Percentiles rank a stretch among this genome's conserved stretches.
phyloP scores from a whole-genome alignment of 2,888 invertebrate genomes.

The Lacanobia wlatinum region DNA sequence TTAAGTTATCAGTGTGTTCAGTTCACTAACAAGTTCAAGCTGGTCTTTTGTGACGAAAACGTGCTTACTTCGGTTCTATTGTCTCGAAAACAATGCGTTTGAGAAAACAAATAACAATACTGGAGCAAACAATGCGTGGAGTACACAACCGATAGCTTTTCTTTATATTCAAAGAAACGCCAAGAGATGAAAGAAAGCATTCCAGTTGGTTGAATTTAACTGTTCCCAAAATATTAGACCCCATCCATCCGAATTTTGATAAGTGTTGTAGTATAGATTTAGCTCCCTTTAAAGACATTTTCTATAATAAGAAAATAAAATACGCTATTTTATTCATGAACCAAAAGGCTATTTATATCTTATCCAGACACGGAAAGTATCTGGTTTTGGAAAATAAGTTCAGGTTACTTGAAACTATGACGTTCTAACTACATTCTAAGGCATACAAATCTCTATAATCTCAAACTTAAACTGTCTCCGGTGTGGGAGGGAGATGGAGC shows the following conservation, averaged over 20 bases:
- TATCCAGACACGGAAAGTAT: no score
- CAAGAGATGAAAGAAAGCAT: constrained; percentile 44
- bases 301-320: not conserved
- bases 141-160: constrained; percentile 41
- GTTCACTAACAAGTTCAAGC: constrained; percentile 10
- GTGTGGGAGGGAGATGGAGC: no score
- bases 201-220: constrained; percentile 27
- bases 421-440: no score
- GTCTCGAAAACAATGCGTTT: constrained; percentile 35
- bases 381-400: no score
- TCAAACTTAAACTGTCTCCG: no score
- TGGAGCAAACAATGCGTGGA: constrained; percentile 29
- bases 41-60: constrained; percentile 21
- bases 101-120: constrained; percentile 46
- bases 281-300: not conserved
- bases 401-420: no score
- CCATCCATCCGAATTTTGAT: not conserved
- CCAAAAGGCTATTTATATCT: no score
- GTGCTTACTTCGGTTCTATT: constrained; percentile 26
- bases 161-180: constrained; percentile 49
- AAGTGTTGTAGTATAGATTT: not conserved
- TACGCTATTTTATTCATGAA: no score
- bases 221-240: constrained; percentile 22
- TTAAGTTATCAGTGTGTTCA: not conserved
- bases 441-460: no score